Evolutionary conservation across 1,140 invertebrate species (phyloP).

Genomic region (Linepithema humile): DNA sequence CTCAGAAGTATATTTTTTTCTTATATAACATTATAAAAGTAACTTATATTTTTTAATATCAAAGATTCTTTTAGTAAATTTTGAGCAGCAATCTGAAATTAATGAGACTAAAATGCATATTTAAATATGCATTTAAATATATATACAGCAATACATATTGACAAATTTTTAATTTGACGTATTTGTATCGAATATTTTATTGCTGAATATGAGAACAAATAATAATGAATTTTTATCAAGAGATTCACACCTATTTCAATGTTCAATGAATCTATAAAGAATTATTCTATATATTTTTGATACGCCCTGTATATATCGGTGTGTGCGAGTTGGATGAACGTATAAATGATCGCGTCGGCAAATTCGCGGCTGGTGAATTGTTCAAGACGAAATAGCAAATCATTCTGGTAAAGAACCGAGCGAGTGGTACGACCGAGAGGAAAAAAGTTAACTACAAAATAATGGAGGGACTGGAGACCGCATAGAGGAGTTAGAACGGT

Average conservation of each 20-base stretch:
- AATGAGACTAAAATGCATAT: too few species aligned
- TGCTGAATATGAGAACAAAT: too few species aligned
- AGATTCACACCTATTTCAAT: too few species aligned
- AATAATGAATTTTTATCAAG: too few species aligned
- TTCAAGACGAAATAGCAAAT: conserved; percentile 71
- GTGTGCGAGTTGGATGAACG: conserved; percentile 18
- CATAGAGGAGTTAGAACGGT: conserved; percentile 21
- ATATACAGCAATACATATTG: too few species aligned
- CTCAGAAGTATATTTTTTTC: neutral
- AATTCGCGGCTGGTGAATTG: conserved; percentile 9
- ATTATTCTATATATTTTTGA: too few species aligned
- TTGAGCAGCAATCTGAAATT: neutral
- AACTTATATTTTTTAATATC: neutral
- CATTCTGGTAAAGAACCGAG: conserved; percentile 70
- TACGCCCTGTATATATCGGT: neutral
- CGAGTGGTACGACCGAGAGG: conserved; percentile 53
- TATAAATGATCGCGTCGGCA: conserved; percentile 25
- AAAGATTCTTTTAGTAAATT: neutral
- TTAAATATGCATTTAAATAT: too few species aligned
- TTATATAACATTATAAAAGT: too few species aligned
- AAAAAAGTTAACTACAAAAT: conserved; percentile 77
- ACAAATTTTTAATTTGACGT: too few species aligned
- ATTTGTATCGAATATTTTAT: too few species aligned
- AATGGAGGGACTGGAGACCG: conserved; percentile 64
- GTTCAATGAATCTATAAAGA: too few species aligned